Evolutionary conservation across 2,113 vertebrate species (phyloP), one percentile per base, ranked within the genome.

Genomic region (Ardeotis arabs): DNA sequence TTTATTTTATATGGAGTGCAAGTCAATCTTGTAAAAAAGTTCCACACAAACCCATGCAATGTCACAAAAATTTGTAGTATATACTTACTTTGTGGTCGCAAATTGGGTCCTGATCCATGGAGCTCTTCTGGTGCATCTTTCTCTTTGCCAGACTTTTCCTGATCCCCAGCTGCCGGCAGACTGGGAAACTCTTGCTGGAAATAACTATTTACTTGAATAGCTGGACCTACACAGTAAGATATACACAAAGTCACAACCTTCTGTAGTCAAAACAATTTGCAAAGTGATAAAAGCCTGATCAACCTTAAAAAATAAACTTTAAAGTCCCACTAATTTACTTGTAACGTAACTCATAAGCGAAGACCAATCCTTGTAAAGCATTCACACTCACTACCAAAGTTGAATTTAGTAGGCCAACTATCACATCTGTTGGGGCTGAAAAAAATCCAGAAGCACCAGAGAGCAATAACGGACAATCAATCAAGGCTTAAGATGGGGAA

Each of bases 161-260:
- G 98, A 89, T 99, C 99, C 77, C 99, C 99, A 92, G 99, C 99
- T 79, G 99, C 99, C 95, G 99, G 99, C 95, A 99, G 97, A 98
- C 99, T 99, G 82, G 99, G 99, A 97, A 99, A 99, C 96, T 99
- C 99, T 97, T 99, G 99, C 90, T 99, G 99, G 97, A 99, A 99
- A 28, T 99, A 99, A 97, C 99, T 99, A 95, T 99, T 99, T 96
- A 99, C 98, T 59, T 97, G 98, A 94, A 98, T 94, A 96, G 99
- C 98, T 98, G 96, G 63, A 94, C 97, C 90, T 98, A 75, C 4
- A 92, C 15, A 90, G 56, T 23, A 87, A 83, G 33, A 95, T 22
- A 95, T 23, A 45, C 47, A 92, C 8, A 59, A 44, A 70, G 68
- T 93, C 60, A 88, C 63, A 87, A 68, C 27, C 20, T 95, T 24